These are phyloP conservation scores for Eucriotettix oculatus DNA, from an alignment of 2,888 invertebrate species.

Conservation along the genomic window DNA sequence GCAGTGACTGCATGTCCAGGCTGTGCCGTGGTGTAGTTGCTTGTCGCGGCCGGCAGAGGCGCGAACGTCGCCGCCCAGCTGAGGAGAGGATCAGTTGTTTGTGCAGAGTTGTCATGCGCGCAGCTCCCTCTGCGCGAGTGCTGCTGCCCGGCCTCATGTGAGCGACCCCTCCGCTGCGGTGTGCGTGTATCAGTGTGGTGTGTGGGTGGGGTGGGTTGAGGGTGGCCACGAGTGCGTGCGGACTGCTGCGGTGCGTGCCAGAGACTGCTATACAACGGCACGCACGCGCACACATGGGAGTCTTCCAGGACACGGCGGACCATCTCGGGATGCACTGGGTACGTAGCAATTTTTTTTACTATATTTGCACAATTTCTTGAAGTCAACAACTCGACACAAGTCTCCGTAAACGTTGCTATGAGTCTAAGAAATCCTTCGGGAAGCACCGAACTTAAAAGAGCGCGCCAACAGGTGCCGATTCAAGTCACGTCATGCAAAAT, in stretches of 20 bases:
- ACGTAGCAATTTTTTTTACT: slow-evolving; percentile 24
- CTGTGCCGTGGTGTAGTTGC: neutral
- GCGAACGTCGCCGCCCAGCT: neutral
- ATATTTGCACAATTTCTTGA: too few relatives aligned
- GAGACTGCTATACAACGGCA: neutral
- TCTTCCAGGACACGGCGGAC: slow-evolving; percentile 68
- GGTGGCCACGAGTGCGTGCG: neutral
- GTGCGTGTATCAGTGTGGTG: neutral
- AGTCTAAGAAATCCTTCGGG: too few relatives aligned
- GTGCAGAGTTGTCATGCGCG: neutral
- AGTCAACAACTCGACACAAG: too few relatives aligned
- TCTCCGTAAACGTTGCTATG: too few relatives aligned
- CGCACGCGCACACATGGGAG: slow-evolving; percentile 64
- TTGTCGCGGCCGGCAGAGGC: neutral
- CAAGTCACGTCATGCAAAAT: too few relatives aligned
- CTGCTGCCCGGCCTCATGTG: neutral
- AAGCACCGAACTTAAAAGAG: too few relatives aligned
- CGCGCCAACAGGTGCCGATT: too few relatives aligned
- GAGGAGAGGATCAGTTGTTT: neutral
- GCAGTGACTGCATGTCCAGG: too few relatives aligned
- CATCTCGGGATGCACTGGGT: slow-evolving; percentile 87
- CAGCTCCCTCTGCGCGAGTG: neutral
- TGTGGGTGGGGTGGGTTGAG: neutral
- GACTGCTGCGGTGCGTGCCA: neutral
- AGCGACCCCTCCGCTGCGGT: neutral